Percentiles rank a stretch among this genome's conserved stretches.
Evolutionary conservation across 2,888 invertebrate species (phyloP).

Genomic region (Gari tellinella): DNA sequence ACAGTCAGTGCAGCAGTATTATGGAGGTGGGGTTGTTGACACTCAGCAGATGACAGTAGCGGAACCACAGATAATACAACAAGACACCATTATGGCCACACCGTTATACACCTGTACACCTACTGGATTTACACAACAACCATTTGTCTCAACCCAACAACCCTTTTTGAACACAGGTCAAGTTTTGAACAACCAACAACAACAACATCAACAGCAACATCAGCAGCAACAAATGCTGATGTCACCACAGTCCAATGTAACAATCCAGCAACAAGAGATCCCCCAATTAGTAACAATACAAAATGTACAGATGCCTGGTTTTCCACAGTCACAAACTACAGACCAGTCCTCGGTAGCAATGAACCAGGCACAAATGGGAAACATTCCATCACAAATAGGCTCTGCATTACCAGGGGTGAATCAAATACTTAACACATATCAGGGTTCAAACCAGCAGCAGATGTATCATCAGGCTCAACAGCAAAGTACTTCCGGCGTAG

Average conservation of each 20-base stretch:
- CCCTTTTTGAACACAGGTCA: not conserved
- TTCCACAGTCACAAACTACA: no score
- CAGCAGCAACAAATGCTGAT: constrained; percentile 17
- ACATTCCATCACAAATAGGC: not conserved
- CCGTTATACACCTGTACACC: constrained; percentile 14
- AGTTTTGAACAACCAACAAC: no score
- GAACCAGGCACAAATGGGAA: constrained; percentile 1
- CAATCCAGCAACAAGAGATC: not conserved
- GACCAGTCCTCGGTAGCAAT: not conserved
- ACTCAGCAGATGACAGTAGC: no score
- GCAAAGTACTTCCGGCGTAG: not conserved
- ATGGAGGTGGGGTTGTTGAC: no score
- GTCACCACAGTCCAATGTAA: not conserved
- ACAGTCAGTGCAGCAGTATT: constrained; percentile 11
- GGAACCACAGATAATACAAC: constrained; percentile 1
- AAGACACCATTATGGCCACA: constrained; percentile 14
- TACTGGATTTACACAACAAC: constrained; percentile 1
- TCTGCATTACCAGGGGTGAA: no score
- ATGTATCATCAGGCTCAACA: not conserved
- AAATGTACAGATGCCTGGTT: no score
- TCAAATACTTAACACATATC: not conserved
- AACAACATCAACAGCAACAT: not conserved
- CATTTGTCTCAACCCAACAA: constrained; percentile 8
- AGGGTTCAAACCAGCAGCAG: not conserved
- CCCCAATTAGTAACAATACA: constrained; percentile 1